A percentile compares a stretch with the other conserved stretches of the same genome.
phyloP scores from a whole-genome alignment of 2,888 invertebrate species.

The Tenthredo livida region DNA sequence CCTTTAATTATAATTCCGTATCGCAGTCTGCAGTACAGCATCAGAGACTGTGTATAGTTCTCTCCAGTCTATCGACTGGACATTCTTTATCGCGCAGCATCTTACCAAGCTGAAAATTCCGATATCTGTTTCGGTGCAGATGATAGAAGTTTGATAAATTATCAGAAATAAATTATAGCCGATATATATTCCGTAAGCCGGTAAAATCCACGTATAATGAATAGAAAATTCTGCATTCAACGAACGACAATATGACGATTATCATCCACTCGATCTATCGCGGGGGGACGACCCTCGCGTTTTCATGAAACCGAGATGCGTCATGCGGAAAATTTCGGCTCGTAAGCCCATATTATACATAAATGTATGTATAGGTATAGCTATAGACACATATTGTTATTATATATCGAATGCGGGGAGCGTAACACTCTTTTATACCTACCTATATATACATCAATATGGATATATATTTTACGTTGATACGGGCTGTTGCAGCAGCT shows the following conservation, averaged over 20 bases:
- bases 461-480: constrained; percentile 6
- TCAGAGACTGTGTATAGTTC: background rate
- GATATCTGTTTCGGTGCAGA: no score
- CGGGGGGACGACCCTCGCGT: constrained; percentile 24
- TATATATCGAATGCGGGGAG: constrained; percentile 13
- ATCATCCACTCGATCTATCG: background rate
- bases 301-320: constrained; percentile 32
- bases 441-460: background rate
- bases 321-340: constrained; percentile 49
- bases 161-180: background rate
- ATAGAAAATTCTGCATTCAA: background rate
- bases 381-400: background rate
- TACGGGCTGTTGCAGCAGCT: constrained; percentile 26
- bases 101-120: no score
- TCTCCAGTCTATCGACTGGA: background rate
- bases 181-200: background rate
- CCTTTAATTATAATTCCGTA: constrained; percentile 42
- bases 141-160: background rate
- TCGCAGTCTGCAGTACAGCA: background rate
- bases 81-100: constrained; percentile 3
- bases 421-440: background rate
- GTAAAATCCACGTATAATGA: background rate
- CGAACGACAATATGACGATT: constrained; percentile 8
- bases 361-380: background rate
- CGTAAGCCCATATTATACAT: constrained; percentile 4